Evolutionary conservation across 2,113 vertebrate species (phyloP).

Genomic region (Natator depressus): DNA sequence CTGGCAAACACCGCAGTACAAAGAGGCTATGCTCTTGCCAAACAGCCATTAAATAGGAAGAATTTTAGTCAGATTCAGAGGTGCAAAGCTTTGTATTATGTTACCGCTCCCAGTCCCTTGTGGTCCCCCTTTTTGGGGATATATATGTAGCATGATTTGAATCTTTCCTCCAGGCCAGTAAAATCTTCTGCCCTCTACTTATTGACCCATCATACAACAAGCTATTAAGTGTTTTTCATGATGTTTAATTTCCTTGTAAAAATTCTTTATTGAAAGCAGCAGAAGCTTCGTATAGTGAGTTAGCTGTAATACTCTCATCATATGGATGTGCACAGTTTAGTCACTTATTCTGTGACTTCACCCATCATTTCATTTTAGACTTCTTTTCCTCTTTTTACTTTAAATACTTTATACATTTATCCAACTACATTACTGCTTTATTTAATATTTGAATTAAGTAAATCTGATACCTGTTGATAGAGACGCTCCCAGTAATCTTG

Average conservation of each 20-base stretch:
- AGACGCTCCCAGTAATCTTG: conserved; percentile 98
- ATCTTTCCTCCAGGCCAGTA: not conserved
- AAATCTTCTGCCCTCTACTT: not conserved
- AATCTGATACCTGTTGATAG: conserved; percentile 90
- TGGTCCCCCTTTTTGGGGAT: not conserved
- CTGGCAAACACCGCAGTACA: not conserved
- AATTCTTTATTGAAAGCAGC: not conserved
- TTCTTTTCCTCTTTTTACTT: not conserved
- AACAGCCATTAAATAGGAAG: not conserved
- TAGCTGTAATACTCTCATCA: not conserved
- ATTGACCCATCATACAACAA: not conserved
- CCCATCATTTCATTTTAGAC: not conserved
- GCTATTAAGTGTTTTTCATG: not conserved
- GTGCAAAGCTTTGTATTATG: not conserved
- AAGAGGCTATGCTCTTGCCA: not conserved
- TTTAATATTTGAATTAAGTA: not conserved
- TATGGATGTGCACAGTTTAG: not conserved
- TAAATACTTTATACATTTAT: not conserved
- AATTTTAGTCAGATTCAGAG: not conserved
- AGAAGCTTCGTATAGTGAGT: not conserved
- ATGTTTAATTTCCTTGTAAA: not conserved
- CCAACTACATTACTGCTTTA: not conserved
- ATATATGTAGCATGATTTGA: not conserved
- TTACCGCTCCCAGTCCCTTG: not conserved
- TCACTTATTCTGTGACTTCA: not conserved